Evolutionary conservation across 2,113 vertebrate species (phyloP), one percentile per base, ranked within the genome.

Genomic region (Ceuthmochares aereus): DNA sequence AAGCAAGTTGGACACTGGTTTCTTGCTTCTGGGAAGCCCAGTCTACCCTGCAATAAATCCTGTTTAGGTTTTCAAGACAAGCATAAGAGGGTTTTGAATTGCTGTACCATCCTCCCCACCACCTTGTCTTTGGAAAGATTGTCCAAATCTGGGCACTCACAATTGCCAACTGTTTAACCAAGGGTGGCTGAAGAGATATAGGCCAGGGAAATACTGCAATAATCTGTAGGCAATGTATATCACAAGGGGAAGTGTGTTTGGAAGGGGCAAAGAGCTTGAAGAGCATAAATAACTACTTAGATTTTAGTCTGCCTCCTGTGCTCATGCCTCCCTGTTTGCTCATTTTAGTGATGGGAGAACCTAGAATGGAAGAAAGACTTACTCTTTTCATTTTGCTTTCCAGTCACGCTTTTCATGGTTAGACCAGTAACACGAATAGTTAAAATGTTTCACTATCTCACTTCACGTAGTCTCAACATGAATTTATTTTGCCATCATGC

Each of bases 271-370:
- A 63, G 49, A 32, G 7, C 18, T 37, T 45, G 36, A 86, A 63
- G 30, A 47, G 10, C 25, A 73, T 36, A 13, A 82, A 63, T 70
- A 45, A 5, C 17, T 25, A 64, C 6, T 11, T 3, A 55, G 32
- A 10, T 2, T 54, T 23, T 12, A 25, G 6, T 12, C 30, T 23
- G 12, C 22, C 19, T 60, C 60, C 51, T 70, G 37, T 26, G 43
- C 37, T 36, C 8, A 2, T 4, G 10, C 15, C n/a, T 59, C 27
- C 18, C 8, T 45, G 19, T 12, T 68, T 20, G 45, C 0, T 2
- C 10, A 36, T 78, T 79, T 74, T 25, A 49, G 32, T 51, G 29
- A 55, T 14, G 22, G 8, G 11, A 66, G 25, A 72, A 84, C 64
- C 4, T 8, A 10, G 51, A 72, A 8, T 8, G 23, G 27, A 66